Conservation (phyloP, 1,140 invertebrate genomes). For the Caenorhabditis briggsae region DNA sequence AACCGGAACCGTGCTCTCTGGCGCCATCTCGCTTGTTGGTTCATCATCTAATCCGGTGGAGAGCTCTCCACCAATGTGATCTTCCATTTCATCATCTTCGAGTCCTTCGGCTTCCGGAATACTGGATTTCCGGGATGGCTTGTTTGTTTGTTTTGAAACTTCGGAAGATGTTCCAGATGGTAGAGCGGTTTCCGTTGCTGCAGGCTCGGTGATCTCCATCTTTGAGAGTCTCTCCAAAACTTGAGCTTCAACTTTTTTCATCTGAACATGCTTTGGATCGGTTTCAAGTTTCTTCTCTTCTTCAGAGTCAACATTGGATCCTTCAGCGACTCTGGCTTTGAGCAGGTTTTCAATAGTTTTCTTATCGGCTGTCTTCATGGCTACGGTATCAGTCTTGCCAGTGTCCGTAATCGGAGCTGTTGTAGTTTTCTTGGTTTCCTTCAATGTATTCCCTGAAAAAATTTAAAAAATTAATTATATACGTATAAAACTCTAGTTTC, state of each 20-base stretch:
- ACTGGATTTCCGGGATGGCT: background rate
- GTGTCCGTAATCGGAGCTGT: background rate
- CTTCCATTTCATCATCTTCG: constrained; percentile 53
- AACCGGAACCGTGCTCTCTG: constrained; percentile 33
- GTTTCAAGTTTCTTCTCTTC: background rate
- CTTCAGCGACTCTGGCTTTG: background rate
- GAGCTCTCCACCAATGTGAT: constrained; percentile 40
- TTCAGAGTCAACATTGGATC: background rate
- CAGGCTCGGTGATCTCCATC: constrained; percentile 23
- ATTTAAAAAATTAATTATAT: background rate
- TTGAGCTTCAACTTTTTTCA: constrained; percentile 21
- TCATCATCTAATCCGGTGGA: constrained; percentile 5
- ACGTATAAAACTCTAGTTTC: no score
- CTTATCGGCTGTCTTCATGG: constrained; percentile 25
- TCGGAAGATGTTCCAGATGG: background rate
- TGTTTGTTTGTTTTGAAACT: background rate
- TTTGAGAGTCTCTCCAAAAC: constrained; percentile 8
- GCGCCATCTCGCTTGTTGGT: constrained; percentile 3
- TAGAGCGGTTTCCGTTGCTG: background rate
- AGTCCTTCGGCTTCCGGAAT: constrained; percentile 65
- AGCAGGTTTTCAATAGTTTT: constrained; percentile 14
- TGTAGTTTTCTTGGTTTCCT: background rate
- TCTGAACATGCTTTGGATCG: background rate
- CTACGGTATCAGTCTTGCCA: background rate
- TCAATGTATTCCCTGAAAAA: background rate